Conservation (phyloP, 1,140 invertebrate genomes). For the Acromyrmex charruanus region DNA sequence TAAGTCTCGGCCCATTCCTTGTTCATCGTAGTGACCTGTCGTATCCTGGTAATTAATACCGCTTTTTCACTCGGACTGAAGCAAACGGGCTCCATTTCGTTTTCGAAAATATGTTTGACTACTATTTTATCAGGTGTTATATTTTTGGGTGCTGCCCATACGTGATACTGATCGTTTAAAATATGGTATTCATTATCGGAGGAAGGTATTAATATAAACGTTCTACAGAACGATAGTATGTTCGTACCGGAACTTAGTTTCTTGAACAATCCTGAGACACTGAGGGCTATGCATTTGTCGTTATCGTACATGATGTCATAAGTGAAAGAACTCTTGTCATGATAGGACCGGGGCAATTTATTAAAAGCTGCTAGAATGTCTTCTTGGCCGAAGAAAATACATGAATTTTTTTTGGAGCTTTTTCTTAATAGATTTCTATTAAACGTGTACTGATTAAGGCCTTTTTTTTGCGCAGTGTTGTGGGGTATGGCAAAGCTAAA, state of each 20-base stretch:
- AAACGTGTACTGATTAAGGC: conserved; percentile 47
- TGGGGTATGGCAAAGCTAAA: conserved; percentile 75
- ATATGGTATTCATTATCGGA: conserved; percentile 83
- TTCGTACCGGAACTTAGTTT: conserved; percentile 57
- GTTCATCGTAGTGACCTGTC: conserved; percentile 77
- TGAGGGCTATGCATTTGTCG: conserved; percentile 68
- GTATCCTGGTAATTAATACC: conserved; percentile 72
- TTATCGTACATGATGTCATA: conserved; percentile 78
- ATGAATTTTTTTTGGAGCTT: conserved; percentile 15
- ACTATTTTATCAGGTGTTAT: conserved; percentile 61
- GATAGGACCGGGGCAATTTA: conserved; percentile 78
- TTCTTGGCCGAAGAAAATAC: conserved; percentile 77
- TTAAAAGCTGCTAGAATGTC: conserved; percentile 77
- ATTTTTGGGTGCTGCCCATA: conserved; percentile 63
- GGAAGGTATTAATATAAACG: conserved; percentile 77
- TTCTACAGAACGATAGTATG: conserved; percentile 80
- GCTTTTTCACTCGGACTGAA: conserved; percentile 78
- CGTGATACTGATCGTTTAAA: conserved; percentile 82
- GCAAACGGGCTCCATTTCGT: conserved; percentile 58
- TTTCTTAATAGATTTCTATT: conserved; percentile 71
- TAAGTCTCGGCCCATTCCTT: conserved; percentile 77
- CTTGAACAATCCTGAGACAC: conserved; percentile 80
- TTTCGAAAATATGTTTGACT: conserved; percentile 13
- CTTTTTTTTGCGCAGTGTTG: conserved; percentile 29
- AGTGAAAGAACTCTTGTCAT: conserved; percentile 77